Base-by-base conservation (phyloP, 1,140 invertebrate genomes). In the Onthophagus taurus region DNA sequence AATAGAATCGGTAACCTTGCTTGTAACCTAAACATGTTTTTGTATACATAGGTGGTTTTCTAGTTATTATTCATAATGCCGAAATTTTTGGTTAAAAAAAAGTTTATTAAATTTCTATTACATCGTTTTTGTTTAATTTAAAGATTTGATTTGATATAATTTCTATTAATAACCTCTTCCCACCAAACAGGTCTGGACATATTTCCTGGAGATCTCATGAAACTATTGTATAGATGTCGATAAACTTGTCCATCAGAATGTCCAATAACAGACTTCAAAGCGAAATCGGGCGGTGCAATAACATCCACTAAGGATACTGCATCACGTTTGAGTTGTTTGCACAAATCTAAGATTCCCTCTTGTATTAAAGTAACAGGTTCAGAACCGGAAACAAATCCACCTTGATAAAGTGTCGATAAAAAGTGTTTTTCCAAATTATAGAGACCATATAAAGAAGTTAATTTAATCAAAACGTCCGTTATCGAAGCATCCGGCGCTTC, bases 261-360 rank as follows among this genome's bases (percentile, higher is more conserved):
- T 34, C 85, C 86, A 4, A 90, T 66, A 12, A 78, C 75, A 6
- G 85, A 89, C 57, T 83, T 81, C 0, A 90, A 59, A 52, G 85
- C 75, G 58, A 81, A 85, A 66, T 87, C 83, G 30, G 81, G 76
- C 2, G 82, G 83, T 29, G 81, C 78, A 37, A 86, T 63, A 13
- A 74, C 75, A 70, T 89, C 83, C 1, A 76, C 77, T 29, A 89
- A 66, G 9, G 77, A 60, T 5, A 89, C 72, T 20, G 81, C 76
- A 47, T 90, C 81, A 49, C 76, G 67, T 64, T 84, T 85, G 13
- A 89, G 53, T 45, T 75, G 66, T 4, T 48, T 46, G 56, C 81
- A 85, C 30, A 85, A 57, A 41, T 67, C 54, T 30, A 84, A 59
- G 33, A 86, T 79, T 16, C 65, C 70, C 50, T 74, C 64, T 47